phyloP scores from a whole-genome alignment of 2,113 vertebrate species.

The Ifrita kowaldi region DNA sequence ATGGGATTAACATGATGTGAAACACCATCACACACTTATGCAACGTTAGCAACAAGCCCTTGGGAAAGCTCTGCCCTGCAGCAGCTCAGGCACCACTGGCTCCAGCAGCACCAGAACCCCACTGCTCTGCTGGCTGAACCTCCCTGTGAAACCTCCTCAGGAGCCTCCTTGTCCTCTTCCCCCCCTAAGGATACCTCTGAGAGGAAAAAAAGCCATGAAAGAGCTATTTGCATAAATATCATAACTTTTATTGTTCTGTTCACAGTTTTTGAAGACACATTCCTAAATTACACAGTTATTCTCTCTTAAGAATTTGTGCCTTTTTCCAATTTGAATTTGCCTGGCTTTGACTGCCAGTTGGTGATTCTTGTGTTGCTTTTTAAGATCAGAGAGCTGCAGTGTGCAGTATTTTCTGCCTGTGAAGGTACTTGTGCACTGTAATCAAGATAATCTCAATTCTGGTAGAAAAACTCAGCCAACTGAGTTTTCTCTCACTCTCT shows the following conservation, averaged over 20 bases:
- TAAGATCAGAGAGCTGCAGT: background rate
- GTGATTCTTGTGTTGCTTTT: background rate
- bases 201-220: background rate
- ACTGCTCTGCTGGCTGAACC: background rate
- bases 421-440: conserved; percentile 5
- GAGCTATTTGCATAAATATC: conserved; percentile 47
- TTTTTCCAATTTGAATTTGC: conserved; percentile 18
- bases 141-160: background rate
- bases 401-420: background rate
- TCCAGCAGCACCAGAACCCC: background rate
- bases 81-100: background rate
- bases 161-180: background rate
- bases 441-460: background rate
- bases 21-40: background rate
- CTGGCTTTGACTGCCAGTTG: background rate
- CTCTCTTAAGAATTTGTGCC: background rate
- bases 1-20: background rate
- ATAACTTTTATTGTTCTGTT: conserved; percentile 44
- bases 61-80: background rate
- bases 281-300: conserved; percentile 36
- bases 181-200: background rate
- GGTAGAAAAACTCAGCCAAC: background rate
- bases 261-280: conserved; percentile 42
- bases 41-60: background rate
- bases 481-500: background rate